Conservation (phyloP, 2,113 vertebrate species). For the Amblyornis subalaris region DNA sequence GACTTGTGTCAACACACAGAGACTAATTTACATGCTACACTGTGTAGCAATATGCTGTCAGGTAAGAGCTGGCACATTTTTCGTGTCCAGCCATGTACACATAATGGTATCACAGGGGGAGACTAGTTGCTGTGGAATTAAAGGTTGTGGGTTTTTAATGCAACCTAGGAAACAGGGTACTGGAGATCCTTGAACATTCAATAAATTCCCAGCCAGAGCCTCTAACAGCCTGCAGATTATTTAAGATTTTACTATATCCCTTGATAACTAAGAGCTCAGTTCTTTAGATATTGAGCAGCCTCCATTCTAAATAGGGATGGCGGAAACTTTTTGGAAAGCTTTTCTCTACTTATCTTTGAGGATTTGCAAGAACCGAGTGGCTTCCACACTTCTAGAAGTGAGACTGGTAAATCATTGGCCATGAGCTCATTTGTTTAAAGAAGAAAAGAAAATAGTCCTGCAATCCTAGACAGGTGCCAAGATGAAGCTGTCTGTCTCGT, state of each 20-base stretch:
- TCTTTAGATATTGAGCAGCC: not conserved
- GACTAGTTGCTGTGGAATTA: not conserved
- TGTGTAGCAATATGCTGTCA: not conserved
- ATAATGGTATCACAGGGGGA: not conserved
- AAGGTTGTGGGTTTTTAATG: not conserved
- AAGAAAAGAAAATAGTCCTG: not conserved
- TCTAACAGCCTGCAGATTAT: not conserved
- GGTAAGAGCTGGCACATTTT: not conserved
- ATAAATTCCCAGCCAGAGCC: not conserved
- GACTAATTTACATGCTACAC: not conserved
- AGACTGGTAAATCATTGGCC: not conserved
- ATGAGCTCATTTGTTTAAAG: not conserved
- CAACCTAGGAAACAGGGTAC: not conserved
- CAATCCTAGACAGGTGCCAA: not conserved
- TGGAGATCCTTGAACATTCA: not conserved
- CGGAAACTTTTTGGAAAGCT: not conserved
- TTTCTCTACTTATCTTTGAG: not conserved
- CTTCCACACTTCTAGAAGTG: not conserved
- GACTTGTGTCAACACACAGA: not conserved
- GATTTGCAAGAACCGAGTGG: not conserved
- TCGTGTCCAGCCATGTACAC: not conserved
- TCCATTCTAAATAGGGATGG: not conserved
- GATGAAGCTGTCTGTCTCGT: not conserved
- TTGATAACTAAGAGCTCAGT: not conserved
- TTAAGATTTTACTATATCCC: not conserved